Conservation (phyloP, 1,140 invertebrate species). For the Drosophila ananassae region DNA sequence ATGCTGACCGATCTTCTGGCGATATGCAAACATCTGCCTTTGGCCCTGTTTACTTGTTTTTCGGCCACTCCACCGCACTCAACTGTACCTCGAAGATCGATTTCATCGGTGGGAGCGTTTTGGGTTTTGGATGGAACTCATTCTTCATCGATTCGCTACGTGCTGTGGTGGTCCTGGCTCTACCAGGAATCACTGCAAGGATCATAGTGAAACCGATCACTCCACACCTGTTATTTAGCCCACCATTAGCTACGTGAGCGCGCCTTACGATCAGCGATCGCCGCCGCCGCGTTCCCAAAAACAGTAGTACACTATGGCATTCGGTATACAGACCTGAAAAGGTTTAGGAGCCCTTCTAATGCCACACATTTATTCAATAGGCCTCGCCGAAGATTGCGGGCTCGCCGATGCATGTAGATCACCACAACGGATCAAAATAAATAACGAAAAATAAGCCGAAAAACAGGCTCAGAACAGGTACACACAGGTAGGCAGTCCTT, state of each 20-base stretch:
- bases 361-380: slow-evolving; percentile 74
- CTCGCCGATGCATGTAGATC: slow-evolving; percentile 63
- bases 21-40: slow-evolving; percentile 75
- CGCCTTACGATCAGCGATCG: slow-evolving; percentile 6
- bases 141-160: slow-evolving; percentile 67
- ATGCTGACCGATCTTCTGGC: slow-evolving; percentile 58
- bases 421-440: slow-evolving; percentile 53
- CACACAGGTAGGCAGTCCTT: slow-evolving; percentile 27
- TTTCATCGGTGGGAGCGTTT: neutral
- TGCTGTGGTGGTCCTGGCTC: slow-evolving; percentile 31
- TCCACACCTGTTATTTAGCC: slow-evolving; percentile 76
- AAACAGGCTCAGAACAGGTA: slow-evolving; percentile 27
- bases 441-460: slow-evolving; percentile 23
- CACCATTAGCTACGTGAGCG: slow-evolving; percentile 62
- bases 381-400: slow-evolving; percentile 25
- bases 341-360: slow-evolving; percentile 50
- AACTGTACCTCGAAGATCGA: slow-evolving; percentile 23
- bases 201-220: slow-evolving; percentile 64
- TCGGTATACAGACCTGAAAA: neutral
- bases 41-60: slow-evolving; percentile 38
- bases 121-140: slow-evolving; percentile 3
- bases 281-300: neutral
- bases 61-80: slow-evolving; percentile 7
- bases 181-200: slow-evolving; percentile 37
- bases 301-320: neutral